Evolutionary conservation across 2,797 vertebrate species (phyloP), one percentile per base, ranked within the genome.

Genomic region (Channallabes apus): DNA sequence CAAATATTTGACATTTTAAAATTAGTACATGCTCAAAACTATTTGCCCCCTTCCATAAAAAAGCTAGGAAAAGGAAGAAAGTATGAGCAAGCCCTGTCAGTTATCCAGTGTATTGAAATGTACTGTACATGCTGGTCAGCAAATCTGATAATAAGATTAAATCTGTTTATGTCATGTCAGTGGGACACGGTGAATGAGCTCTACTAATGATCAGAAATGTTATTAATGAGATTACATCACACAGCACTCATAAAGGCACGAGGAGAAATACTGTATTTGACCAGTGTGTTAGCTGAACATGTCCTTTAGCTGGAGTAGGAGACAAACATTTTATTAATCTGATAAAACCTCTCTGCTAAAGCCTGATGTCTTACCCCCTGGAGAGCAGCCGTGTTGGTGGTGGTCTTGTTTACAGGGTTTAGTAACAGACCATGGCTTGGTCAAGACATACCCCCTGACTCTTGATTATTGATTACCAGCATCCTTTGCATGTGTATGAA

Each of bases 61-160:
- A 6, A 72, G 3, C 22, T 41, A 41, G 38, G 7, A 41, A 41
- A 41, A 41, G 6, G 5, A 41, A 72, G 9, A 72, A 24, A 41
- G 20, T 71, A 35, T 22, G 35, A 71, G 8, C 8, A 27, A 71
- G 22, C 11, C 35, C 22, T 46, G 71, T 51, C 41, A n/a, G 15
- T 58, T 58, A 11, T 20, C 20, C 73, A 27, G 67, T 27, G 56
- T 3, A 4, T 1, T 24, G 56, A 75, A 76, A 68, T 79, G 71
- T 41, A 80, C 54, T 84, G 9, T 3, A n/a, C 14, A n/a, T 29
- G 69, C 69, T 71, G 27, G 3, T 78, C 51, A 79, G 27, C 62
- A 56, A 68, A 65, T 4, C 29, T 69, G 81, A 32, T 80, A 82
- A 80, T 56, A 9, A 65, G 83, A 87, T 89, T 84, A 71, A 6